Conservation (phyloP, 35 echinoderm and acorn worm genomes). For the Apostichopus japonicus region DNA sequence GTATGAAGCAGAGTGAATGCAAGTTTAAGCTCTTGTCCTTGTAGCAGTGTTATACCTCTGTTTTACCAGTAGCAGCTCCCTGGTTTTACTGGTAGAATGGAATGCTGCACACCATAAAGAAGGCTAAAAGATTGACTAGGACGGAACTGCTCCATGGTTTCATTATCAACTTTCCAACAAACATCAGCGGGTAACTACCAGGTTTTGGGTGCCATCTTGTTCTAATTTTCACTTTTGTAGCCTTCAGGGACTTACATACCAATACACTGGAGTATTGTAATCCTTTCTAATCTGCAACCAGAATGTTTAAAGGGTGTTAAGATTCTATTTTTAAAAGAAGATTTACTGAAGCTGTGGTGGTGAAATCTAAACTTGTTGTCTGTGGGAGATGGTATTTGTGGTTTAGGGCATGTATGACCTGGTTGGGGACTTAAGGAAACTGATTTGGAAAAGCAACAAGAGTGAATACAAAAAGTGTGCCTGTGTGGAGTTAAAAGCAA, state of each 20-base stretch:
- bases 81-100: neutral
- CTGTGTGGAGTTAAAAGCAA: neutral
- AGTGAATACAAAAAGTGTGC: neutral
- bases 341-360: conserved; percentile 31
- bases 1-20: no score
- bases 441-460: neutral
- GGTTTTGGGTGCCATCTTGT: conserved; percentile 15
- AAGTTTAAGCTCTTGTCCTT: neutral
- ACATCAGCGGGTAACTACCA: neutral
- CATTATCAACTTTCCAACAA: conserved; percentile 6
- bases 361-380: neutral
- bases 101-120: neutral
- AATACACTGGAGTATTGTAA: neutral
- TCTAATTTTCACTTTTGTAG: conserved; percentile 31
- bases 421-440: no score
- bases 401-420: neutral
- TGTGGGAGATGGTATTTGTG: neutral
- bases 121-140: neutral
- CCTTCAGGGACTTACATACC: conserved; percentile 28
- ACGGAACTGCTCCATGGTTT: neutral
- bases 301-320: neutral
- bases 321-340: conserved; percentile 19
- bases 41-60: neutral
- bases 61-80: no score
- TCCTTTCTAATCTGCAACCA: neutral